Percentiles rank a stretch among this genome's conserved stretches.
Conservation (phyloP, 2,113 vertebrate genomes). For the Microtus montanus region DNA sequence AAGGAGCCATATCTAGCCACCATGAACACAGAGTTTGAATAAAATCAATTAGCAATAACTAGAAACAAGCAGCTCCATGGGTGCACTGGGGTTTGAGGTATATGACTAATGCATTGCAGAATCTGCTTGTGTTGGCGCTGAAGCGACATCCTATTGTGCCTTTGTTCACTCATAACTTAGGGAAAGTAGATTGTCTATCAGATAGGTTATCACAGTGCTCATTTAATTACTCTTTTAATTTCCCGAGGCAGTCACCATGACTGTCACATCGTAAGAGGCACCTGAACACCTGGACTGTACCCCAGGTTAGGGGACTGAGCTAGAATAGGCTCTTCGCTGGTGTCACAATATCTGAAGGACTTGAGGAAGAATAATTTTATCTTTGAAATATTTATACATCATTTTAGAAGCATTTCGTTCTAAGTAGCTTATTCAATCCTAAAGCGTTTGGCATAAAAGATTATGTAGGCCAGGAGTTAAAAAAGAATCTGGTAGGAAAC, state of each 20-base stretch:
- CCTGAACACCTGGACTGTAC: background rate
- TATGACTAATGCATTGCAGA: background rate
- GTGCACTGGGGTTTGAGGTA: slow-evolving; percentile 13
- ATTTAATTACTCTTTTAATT: background rate
- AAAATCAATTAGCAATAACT: slow-evolving; percentile 42
- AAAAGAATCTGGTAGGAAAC: background rate
- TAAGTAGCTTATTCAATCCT: background rate
- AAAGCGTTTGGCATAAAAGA: background rate
- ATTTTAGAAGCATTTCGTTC: slow-evolving; percentile 33
- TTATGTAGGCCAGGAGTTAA: background rate
- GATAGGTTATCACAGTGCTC: background rate
- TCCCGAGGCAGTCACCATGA: background rate
- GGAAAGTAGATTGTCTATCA: background rate
- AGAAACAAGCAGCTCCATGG: background rate
- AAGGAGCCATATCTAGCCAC: background rate
- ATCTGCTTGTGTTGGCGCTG: background rate
- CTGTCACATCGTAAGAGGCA: fast-evolving
- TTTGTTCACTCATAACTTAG: background rate
- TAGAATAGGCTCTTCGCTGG: background rate
- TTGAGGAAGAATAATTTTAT: slow-evolving; percentile 11
- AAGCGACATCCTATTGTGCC: background rate
- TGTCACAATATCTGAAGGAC: background rate
- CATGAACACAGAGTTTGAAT: slow-evolving; percentile 21
- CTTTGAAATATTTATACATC: slow-evolving; percentile 1
- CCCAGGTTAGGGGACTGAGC: background rate